Base-by-base conservation (phyloP, 1,140 invertebrate species). In the Radopholus similis region DNA sequence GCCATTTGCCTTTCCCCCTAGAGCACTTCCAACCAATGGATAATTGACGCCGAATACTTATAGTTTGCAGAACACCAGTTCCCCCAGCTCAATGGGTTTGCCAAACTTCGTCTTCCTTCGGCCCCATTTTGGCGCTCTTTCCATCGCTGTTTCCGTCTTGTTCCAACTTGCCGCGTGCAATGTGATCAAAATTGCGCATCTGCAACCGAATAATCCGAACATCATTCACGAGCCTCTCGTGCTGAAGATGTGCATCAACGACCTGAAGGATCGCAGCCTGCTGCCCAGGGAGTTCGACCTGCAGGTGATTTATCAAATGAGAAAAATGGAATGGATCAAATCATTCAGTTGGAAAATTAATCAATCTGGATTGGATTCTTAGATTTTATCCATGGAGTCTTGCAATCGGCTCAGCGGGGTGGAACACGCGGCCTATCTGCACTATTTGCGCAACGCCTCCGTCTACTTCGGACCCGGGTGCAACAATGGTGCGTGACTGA, bases 361-460 rank as follows among this genome's bases (percentile, higher is more conserved):
- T n/a, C n/a, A n/a, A n/a, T n/a, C n/a, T n/a, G n/a, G n/a, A n/a
- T n/a, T n/a, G n/a, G n/a, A n/a, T n/a, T n/a, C n/a, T n/a, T n/a
- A n/a, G n/a, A n/a, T n/a, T n/a, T n/a, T n/a, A n/a, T n/a, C n/a
- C n/a, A 80, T 82, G 79, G 79, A 82, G 60, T 77, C 74, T 40
- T 80, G 77, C 60, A 80, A 79, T 47, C 63, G 74, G 23, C 80
- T 72, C 56, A 78, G 72, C 21, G 77, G 77, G 49, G 77, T 80
- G n/a, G 79, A 82, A 56, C 66, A 80, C 64, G 77, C 79, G 28
- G 77, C 79, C 42, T 81, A 72, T 40, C 58, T 80, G 13, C 79
- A 80, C 49, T 80, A 80, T 51, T 74, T 74, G 58, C 66, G 73
- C 51, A 82, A 80, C 58, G 79, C 79, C 13, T 73, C 64, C 54